Percentiles rank a stretch among this genome's conserved stretches.
Evolutionary conservation across 2,113 vertebrate species (phyloP).

Genomic region (Gila orcuttii): DNA sequence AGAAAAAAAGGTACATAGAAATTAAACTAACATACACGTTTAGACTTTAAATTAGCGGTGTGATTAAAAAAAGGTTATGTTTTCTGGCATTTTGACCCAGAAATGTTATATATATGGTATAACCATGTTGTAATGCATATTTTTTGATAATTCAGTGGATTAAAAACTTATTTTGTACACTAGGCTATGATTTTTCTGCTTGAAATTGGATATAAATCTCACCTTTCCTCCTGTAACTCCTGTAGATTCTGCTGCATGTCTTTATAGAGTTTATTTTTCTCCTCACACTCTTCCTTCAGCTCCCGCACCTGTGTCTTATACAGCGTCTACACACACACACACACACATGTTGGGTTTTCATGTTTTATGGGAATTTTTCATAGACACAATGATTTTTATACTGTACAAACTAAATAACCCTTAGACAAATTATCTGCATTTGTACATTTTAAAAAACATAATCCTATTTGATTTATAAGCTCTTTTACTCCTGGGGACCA

Average conservation of each 20-base stretch:
- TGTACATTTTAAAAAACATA: too few relatives aligned
- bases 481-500: too few relatives aligned
- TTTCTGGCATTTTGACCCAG: background rate
- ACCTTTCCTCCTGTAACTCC: slow-evolving; percentile 96
- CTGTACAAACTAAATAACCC: too few relatives aligned
- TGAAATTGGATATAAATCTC: background rate
- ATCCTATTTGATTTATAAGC: too few relatives aligned
- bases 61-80: background rate
- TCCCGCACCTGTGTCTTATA: slow-evolving; percentile 98
- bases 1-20: background rate
- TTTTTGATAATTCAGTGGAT: background rate
- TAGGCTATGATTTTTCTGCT: background rate
- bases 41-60: background rate
- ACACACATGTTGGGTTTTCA: background rate
- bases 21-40: background rate
- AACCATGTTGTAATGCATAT: background rate
- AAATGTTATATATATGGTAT: background rate
- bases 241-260: slow-evolving; percentile 92
- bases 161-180: background rate
- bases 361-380: too few relatives aligned
- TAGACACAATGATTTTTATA: too few relatives aligned
- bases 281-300: slow-evolving; percentile 97
- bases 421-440: too few relatives aligned
- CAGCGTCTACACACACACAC: slow-evolving; percentile 80
- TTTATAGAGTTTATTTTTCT: slow-evolving; percentile 93